Evolutionary conservation across 35 echinoderm and acorn worm genomes (phyloP), one percentile per base, ranked within the genome.

Genomic region (Apostichopus californicus): DNA sequence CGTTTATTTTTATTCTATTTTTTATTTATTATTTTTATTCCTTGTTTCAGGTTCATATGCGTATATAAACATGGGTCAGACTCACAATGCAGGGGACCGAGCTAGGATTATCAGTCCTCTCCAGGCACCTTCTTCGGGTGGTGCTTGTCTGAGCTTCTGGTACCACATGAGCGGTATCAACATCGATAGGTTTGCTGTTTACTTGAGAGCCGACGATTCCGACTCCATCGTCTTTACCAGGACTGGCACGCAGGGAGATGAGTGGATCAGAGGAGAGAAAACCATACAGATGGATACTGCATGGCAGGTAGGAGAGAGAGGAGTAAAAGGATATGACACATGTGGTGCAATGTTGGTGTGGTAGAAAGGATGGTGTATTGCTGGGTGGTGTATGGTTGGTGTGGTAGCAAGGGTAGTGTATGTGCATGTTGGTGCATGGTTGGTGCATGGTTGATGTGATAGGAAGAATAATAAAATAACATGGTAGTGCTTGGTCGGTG

Each of bases 121-220:
- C 55, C 59, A 81, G 9, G 46, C 46, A 9, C 75, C 77, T 5
- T 65, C 54, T 6, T 46, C 90, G 1, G 5, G 9, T 0, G 77
- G 58, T 22, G 8, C 59, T 21, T 92, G 90, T 34, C 78, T 92
- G 57, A 58, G 17, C 17, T 92, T 92, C 77, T 92, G 90, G 90
- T 92, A 92, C 66, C 90, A 92, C 77, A 92, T 92, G 8, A 56
- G 77, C 60, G 90, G 90, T 5, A 71, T 89, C 58, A 78, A 92
- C 12, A 68, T 92, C 24, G 90, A 80, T 58, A 80, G 78, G 5
- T 59, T 91, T 14, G 89, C 56, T 24, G 66, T 91, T 79, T 89
- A 89, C 24, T 25, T 73, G 14, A 25, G 86, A 34, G 6, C 58
- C 11, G 86, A 17, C 12, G 23, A 28, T 9, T 17, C 60, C 3